These are phyloP conservation scores for Silurus asotus DNA, from an alignment of 2,113 vertebrate genomes.

Conservation along the genomic window DNA sequence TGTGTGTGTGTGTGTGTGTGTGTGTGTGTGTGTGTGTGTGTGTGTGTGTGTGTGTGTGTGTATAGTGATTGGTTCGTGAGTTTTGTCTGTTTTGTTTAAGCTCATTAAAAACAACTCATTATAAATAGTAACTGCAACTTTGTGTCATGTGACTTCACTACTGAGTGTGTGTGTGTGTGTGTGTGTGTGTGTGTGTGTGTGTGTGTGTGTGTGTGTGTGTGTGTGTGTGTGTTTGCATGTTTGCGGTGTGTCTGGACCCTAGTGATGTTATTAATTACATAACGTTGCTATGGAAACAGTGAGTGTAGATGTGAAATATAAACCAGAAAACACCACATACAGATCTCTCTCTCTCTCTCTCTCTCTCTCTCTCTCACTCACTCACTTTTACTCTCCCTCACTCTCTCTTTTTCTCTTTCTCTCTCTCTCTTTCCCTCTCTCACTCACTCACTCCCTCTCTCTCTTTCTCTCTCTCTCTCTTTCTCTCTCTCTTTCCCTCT, in stretches of 20 bases:
- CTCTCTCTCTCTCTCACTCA: too few relatives aligned
- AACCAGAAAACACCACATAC: neutral
- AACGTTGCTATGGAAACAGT: constrained; percentile 20
- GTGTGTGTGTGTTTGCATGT: neutral
- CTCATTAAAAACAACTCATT: too few relatives aligned
- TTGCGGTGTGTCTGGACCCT: neutral
- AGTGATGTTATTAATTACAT: neutral
- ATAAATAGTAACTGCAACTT: too few relatives aligned
- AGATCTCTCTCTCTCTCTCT: neutral
- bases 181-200: neutral
- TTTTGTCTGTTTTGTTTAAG: neutral
- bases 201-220: neutral
- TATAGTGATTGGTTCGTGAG: neutral
- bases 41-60: neutral
- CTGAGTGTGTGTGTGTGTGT: neutral
- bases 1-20: too few relatives aligned
- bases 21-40: too few relatives aligned
- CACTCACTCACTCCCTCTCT: too few relatives aligned
- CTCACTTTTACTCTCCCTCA: neutral
- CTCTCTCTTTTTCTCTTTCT: neutral
- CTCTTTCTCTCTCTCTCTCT: too few relatives aligned
- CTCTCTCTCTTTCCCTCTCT: too few relatives aligned
- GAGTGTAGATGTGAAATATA: neutral
- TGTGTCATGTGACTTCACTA: neutral
- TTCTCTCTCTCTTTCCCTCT: too few relatives aligned